Evolutionary conservation across 2,113 vertebrate genomes (phyloP), one percentile per base, ranked within the genome.

Genomic region (Brachyistius frenatus): DNA sequence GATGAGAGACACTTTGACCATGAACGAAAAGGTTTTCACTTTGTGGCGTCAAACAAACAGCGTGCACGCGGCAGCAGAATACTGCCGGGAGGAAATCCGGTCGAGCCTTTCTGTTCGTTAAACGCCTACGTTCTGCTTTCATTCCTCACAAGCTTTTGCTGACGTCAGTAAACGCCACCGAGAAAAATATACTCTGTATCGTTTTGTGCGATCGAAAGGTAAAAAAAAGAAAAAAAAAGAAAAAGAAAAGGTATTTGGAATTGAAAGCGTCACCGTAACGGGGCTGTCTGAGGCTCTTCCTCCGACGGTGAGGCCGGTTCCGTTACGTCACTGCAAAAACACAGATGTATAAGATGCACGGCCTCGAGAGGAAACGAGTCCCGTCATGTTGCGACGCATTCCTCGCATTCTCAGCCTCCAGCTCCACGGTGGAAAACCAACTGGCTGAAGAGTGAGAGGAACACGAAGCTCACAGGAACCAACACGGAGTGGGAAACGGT

Each of bases 301-400:
- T 77, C 41, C 15, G 35, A 61, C 1, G 0, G 11, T 30, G 54
- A 68, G 1, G 3, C 36, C 7, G 33, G 11, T 62, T 56, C 7
- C 35, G 49, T 73, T 78, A 32, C 76, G 56, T 66, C 65, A 70
- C 36, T 9, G 55, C 32, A 80, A 83, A 58, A 67, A 11, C 31
- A 36, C 53, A 5, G 55, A 66, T 56, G 57, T 32, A 55, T 66
- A 80, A 63, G 84, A 82, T 46, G 72, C 10, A 74, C 65, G 44
- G 54, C 56, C 66, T 73, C 16, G 70, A 89, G 46, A 66, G 78
- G 36, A 70, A 78, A 85, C 93, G 86, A 83, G 91, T 71, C 77
- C 53, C 44, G 62, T 76, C 92, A 66, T 9, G 92, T 60, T 58
- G 33, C n/a, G 30, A 78, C 15, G 78, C 88, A 92, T 92, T 88